These are phyloP conservation scores for Drosophila greeni DNA, from an alignment of 2,888 invertebrate genomes.

Conservation along the genomic window DNA sequence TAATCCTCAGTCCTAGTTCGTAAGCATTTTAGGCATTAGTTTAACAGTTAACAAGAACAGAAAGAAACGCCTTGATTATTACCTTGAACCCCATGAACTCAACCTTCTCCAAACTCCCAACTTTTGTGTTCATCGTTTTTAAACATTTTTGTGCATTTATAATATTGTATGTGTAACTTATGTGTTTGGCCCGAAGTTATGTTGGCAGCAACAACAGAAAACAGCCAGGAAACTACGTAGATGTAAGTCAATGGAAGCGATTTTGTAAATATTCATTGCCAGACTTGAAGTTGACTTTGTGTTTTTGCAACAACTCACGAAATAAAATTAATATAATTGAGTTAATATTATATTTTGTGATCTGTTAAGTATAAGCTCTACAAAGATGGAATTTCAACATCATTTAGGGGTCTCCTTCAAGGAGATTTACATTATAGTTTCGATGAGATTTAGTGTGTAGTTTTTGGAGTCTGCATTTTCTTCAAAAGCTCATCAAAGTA, in stretches of 20 bases:
- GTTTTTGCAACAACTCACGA: conserved; percentile 34
- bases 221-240: neutral
- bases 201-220: neutral
- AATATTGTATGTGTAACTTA: neutral
- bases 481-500: conserved; percentile 80
- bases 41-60: conserved; percentile 35
- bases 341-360: no score
- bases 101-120: neutral
- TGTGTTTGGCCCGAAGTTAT: conserved; percentile 39
- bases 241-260: conserved; percentile 15
- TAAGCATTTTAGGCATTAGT: conserved; percentile 28
- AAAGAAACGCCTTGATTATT: conserved; percentile 3
- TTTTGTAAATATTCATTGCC: conserved; percentile 41
- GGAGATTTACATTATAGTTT: neutral
- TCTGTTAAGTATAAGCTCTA: neutral
- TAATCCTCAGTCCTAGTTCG: conserved; percentile 34
- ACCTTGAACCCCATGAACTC: no score
- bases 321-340: conserved; percentile 11
- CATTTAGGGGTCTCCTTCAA: neutral
- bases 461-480: neutral
- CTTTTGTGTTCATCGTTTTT: conserved; percentile 34
- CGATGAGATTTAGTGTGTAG: neutral
- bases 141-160: conserved; percentile 63
- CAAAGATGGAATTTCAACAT: neutral
- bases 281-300: conserved; percentile 32